These are phyloP conservation scores for Drosophila formosana DNA, from an alignment of 2,888 invertebrate species.

Conservation along the genomic window DNA sequence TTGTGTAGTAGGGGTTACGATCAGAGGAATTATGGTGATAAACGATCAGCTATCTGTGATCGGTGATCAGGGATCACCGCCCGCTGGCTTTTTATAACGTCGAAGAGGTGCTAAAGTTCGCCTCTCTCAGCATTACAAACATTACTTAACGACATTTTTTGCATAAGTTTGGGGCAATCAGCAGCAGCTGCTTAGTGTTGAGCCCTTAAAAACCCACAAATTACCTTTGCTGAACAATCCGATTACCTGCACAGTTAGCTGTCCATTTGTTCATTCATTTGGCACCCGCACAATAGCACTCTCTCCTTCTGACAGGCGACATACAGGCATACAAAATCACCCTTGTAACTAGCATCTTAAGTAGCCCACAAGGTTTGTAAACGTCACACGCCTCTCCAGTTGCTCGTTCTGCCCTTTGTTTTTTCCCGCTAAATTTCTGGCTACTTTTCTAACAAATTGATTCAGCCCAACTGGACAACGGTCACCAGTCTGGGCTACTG, in stretches of 20 bases:
- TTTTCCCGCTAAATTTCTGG: conserved; percentile 59
- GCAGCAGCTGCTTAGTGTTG: conserved; percentile 38
- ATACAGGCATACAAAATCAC: conserved; percentile 41
- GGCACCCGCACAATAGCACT: conserved; percentile 40
- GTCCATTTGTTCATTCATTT: conserved; percentile 45
- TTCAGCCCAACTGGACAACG: conserved; percentile 65
- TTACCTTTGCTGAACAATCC: conserved; percentile 76
- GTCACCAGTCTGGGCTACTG: not conserved
- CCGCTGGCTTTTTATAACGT: conserved; percentile 48
- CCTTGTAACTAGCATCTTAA: conserved; percentile 62
- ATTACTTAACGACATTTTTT: conserved; percentile 50
- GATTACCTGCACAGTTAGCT: conserved; percentile 74
- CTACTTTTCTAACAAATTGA: conserved; percentile 69
- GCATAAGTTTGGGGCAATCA: conserved; percentile 37
- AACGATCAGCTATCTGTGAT: conserved; percentile 53
- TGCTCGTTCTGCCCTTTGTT: conserved; percentile 52
- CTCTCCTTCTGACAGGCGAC: conserved; percentile 10
- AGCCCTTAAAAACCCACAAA: conserved; percentile 75
- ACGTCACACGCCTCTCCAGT: conserved; percentile 82
- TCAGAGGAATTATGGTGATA: conserved; percentile 63
- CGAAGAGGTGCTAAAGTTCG: conserved; percentile 48
- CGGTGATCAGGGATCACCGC: conserved; percentile 40
- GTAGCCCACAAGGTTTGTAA: conserved; percentile 70
- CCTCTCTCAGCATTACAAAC: not conserved
- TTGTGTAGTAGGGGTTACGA: conserved; percentile 15